phyloP scores from a whole-genome alignment of 2,113 vertebrate species.

The Puffinus mauretanicus region DNA sequence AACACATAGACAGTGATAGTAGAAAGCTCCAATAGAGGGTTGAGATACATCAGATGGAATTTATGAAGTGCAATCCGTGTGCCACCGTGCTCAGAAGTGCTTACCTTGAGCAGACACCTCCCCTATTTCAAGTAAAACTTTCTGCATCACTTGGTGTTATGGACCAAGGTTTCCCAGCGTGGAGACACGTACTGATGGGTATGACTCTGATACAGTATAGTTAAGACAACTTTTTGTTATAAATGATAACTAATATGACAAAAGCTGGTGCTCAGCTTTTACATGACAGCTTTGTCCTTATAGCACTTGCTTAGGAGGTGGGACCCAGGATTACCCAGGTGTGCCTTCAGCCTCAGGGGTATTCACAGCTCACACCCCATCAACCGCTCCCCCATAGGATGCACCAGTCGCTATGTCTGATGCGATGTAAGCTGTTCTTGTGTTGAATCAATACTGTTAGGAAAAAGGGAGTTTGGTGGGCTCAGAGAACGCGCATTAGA shows the following conservation, averaged over 20 bases:
- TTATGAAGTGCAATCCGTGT: neutral
- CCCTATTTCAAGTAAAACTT: neutral
- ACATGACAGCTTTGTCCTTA: fast-evolving
- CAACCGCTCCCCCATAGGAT: neutral
- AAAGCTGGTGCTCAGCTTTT: neutral
- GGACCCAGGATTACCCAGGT: no score
- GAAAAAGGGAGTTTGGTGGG: neutral
- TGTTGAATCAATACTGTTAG: neutral
- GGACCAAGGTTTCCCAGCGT: neutral
- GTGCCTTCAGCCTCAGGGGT: neutral
- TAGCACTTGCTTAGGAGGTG: neutral
- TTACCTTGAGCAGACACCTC: neutral
- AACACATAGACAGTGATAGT: neutral
- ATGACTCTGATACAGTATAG: neutral
- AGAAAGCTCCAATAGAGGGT: neutral
- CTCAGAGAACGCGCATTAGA: neutral
- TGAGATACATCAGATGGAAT: neutral
- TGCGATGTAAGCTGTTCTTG: fast-evolving
- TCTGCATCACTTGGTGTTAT: neutral
- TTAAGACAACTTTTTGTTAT: neutral
- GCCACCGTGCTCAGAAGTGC: neutral
- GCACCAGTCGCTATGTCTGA: neutral
- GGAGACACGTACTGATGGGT: neutral
- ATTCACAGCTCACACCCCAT: neutral
- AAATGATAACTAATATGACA: neutral